Percentiles rank a stretch among this genome's conserved stretches.
These are phyloP conservation scores for Aphaenogaster rudis DNA, from an alignment of 1,140 invertebrate species.

Conservation along the genomic window DNA sequence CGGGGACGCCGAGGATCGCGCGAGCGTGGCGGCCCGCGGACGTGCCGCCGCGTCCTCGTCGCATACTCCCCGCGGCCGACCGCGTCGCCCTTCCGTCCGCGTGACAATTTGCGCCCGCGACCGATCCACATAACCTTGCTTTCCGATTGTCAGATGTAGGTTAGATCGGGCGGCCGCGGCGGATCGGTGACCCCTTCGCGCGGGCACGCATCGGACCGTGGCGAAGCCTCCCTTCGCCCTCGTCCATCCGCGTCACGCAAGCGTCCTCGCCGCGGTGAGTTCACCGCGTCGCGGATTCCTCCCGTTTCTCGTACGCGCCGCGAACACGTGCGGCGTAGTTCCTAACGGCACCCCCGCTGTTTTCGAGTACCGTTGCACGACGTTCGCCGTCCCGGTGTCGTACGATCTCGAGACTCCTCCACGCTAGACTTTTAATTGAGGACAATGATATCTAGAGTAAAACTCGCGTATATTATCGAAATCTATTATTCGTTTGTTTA, in stretches of 20 bases:
- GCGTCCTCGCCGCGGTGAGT: not conserved
- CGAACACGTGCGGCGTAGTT: conserved; percentile 14
- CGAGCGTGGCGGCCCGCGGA: too few relatives aligned
- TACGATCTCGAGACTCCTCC: not conserved
- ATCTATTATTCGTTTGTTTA: not conserved
- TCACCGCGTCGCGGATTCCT: not conserved
- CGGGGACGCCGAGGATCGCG: not conserved
- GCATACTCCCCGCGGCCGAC: too few relatives aligned
- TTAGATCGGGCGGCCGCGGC: conserved; percentile 77
- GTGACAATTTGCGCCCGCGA: conserved; percentile 46
- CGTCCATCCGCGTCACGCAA: too few relatives aligned
- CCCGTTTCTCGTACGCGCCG: not conserved
- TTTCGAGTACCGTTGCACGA: not conserved
- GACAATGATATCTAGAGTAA: not conserved
- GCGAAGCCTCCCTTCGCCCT: not conserved
- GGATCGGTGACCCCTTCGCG: conserved; percentile 75
- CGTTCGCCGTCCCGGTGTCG: not conserved
- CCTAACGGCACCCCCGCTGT: not conserved
- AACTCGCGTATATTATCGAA: not conserved
- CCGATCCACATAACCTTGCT: conserved; percentile 73
- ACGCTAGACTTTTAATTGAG: not conserved
- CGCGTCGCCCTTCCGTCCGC: not conserved
- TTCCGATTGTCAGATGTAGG: conserved; percentile 80
- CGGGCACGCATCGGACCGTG: conserved; percentile 10
- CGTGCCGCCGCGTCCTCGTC: not conserved